A percentile compares a stretch with the other conserved stretches of the same genome.
phyloP scores from a whole-genome alignment of 2,888 invertebrate genomes.

The Diaprepes abbreviatus region DNA sequence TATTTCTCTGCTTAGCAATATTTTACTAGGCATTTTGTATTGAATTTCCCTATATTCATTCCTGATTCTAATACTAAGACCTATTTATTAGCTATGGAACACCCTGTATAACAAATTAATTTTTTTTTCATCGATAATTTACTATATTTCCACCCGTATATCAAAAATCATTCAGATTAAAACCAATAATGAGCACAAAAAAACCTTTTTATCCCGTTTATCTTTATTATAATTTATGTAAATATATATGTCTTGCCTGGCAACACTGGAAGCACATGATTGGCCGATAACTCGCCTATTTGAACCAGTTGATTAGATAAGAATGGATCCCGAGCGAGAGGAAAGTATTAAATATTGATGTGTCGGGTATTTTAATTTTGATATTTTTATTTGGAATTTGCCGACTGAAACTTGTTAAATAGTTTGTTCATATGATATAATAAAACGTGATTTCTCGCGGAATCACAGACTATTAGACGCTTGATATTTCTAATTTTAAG shows the following conservation, averaged over 20 bases:
- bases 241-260: slow-evolving; percentile 50
- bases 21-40: too few species aligned
- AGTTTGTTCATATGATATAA: too few species aligned
- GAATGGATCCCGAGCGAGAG: slow-evolving; percentile 49
- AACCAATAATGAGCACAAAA: slow-evolving; percentile 31
- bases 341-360: slow-evolving; percentile 27
- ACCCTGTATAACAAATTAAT: too few species aligned
- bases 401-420: too few species aligned
- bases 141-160: not conserved
- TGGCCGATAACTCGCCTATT: slow-evolving; percentile 61
- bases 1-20: too few species aligned
- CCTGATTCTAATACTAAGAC: too few species aligned
- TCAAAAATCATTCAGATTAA: slow-evolving; percentile 23
- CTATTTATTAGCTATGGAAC: too few species aligned
- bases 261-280: slow-evolving; percentile 62
- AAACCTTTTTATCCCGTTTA: slow-evolving; percentile 37
- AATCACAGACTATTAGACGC: too few species aligned
- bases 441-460: too few species aligned
- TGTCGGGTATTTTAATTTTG: not conserved
- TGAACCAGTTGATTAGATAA: slow-evolving; percentile 58
- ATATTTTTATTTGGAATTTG: not conserved
- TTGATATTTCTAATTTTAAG: too few species aligned
- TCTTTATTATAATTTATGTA: slow-evolving; percentile 30
- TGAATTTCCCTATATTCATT: too few species aligned
- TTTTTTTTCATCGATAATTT: too few species aligned